Evolutionary conservation across 2,113 vertebrate species (phyloP).

Genomic region (Herpailurus yagouaroundi): DNA sequence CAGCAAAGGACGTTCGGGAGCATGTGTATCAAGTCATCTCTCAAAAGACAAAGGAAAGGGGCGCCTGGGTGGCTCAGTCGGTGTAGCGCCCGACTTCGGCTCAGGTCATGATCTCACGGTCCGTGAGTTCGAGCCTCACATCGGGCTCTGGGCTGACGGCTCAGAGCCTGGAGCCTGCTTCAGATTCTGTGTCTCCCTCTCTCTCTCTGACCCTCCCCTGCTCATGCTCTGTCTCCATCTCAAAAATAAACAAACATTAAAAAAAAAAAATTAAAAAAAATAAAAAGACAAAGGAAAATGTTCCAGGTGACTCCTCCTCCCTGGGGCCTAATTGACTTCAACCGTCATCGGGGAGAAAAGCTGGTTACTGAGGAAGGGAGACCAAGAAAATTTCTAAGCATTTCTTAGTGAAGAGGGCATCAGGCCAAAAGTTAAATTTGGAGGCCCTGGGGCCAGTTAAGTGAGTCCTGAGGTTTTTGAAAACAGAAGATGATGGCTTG

Average conservation of each 20-base stretch:
- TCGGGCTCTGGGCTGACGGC: too few species aligned
- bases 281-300: neutral
- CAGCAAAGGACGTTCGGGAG: neutral
- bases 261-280: too few species aligned
- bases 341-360: neutral
- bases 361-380: neutral
- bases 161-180: too few species aligned
- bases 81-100: too few species aligned
- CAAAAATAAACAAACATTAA: too few species aligned
- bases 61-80: too few species aligned
- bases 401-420: neutral
- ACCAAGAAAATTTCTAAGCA: slow-evolving; percentile 1
- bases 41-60: neutral
- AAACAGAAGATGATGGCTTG: slow-evolving; percentile 2
- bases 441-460: neutral
- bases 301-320: neutral
- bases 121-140: too few species aligned
- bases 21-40: neutral
- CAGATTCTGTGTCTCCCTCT: too few species aligned
- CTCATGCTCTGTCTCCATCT: too few species aligned
- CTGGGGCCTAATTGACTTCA: neutral
- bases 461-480: neutral
- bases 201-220: too few species aligned
- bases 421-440: slow-evolving; percentile 28
- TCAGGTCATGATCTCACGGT: too few species aligned